Base-by-base conservation (phyloP, 2,888 invertebrate genomes). In the Nephrotoma appendiculata region DNA sequence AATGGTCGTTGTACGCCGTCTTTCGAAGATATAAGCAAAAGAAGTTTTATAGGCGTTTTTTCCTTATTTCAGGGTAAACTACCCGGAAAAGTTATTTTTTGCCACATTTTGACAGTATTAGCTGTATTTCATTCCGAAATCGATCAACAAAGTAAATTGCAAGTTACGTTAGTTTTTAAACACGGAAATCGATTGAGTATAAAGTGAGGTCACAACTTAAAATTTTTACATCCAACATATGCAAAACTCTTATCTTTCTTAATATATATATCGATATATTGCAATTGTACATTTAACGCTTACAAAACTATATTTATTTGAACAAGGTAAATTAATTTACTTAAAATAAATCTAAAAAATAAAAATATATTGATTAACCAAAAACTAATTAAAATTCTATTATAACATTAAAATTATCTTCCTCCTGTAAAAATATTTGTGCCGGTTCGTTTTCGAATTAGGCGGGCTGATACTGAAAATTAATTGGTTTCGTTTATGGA, bases 351-450 rank as follows among this genome's bases (percentile, higher is more conserved):
- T 42, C 42, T 84, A 84, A 41, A 84, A 11, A 84, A 41, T 84
- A 84, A 84, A 6, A 83, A 41, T 41, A n/a, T n/a, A 84, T 12
- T 42, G 1, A 41, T 57, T 19, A 52, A 52, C n/a, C 6, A 52
- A 52, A 52, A 52, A 71, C 7, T 31, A 31, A 71, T 71, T 85
- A 85, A 19, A 44, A 44, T 45, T 19, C 19, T 43, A 45, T 45
- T 45, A 4, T 41, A 11, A 15, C 12, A 41, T 85, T 57, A 42
- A 9, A 41, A 88, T 94, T 95, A 95, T 94, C 95, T 95, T 89
- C 94, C 71, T 31, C 71, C 94, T 85, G 95, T 95, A 92, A 96
- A 95, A 92, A 95, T 95, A 91, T 94, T 95, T 87, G 95, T 95
- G 87, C 94, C 93, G 88, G 95, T 94, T 89, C 96, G 93, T 91